phyloP scores from a whole-genome alignment of 1,140 invertebrate species.

The Drosophila lowei region DNA sequence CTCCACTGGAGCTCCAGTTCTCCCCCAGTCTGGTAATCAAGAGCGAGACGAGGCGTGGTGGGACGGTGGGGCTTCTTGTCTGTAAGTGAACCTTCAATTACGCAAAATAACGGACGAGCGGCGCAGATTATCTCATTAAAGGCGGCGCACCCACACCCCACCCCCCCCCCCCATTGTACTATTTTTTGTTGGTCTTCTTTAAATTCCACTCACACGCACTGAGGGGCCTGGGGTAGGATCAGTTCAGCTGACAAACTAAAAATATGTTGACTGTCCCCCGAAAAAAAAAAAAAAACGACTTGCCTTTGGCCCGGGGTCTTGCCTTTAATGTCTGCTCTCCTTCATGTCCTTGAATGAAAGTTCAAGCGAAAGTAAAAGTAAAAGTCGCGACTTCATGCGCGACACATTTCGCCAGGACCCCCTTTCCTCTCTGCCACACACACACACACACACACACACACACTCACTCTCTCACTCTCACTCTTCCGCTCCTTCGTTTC shows the following conservation, averaged over 20 bases:
- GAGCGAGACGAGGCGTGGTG: neutral
- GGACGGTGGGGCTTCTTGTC: constrained; percentile 4
- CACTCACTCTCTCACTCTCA: constrained; percentile 7
- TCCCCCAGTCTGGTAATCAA: constrained; percentile 12
- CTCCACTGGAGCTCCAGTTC: constrained; percentile 1
- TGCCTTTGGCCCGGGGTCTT: constrained; percentile 23
- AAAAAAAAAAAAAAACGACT: neutral
- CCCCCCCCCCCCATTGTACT: too few species aligned
- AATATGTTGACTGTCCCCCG: constrained; percentile 24
- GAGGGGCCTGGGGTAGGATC: neutral
- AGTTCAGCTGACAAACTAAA: constrained; percentile 52
- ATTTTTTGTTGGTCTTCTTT: constrained; percentile 44
- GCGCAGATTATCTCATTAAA: constrained; percentile 82
- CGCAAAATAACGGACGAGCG: constrained; percentile 65
- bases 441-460: constrained; percentile 3
- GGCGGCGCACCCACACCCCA: constrained; percentile 28
- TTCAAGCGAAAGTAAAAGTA: constrained; percentile 47
- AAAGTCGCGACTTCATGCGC: constrained; percentile 58
- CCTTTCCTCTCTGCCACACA: neutral
- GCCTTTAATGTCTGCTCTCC: constrained; percentile 23
- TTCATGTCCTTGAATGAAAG: constrained; percentile 52
- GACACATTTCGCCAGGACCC: constrained; percentile 63
- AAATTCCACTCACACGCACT: constrained; percentile 70
- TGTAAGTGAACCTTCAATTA: constrained; percentile 81
- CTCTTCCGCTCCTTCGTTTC: neutral